Conservation (phyloP, 2,113 vertebrate species). For the Tragelaphus scriptus region DNA sequence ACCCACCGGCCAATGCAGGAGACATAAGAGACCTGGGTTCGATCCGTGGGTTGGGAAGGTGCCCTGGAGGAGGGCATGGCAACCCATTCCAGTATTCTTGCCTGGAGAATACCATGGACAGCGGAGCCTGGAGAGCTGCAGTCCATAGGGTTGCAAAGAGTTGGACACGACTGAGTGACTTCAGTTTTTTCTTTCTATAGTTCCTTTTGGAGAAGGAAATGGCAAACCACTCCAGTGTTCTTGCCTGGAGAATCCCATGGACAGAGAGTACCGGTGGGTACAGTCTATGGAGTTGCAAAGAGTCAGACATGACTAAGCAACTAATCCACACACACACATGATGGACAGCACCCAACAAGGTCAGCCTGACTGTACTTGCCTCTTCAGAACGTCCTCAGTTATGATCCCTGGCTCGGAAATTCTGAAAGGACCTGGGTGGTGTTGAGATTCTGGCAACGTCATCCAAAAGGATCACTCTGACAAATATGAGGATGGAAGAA, state of each 20-base stretch:
- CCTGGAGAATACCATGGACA: neutral
- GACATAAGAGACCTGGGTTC: neutral
- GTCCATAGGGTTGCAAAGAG: neutral
- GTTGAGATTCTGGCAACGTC: neutral
- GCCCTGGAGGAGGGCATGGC: neutral
- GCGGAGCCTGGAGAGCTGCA: neutral
- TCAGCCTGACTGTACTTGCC: fast-evolving
- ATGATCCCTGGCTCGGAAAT: neutral
- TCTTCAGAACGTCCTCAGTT: fast-evolving
- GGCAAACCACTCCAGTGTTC: neutral
- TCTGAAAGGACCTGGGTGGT: neutral
- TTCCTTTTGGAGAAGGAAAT: neutral
- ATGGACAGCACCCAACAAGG: fast-evolving
- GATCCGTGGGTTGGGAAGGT: neutral
- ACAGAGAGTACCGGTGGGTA: neutral
- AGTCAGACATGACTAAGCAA: fast-evolving
- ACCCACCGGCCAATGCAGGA: neutral
- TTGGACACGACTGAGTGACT: neutral
- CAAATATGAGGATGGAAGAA: neutral
- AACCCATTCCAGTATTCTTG: neutral
- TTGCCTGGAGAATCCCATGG: neutral
- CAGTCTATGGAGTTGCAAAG: neutral
- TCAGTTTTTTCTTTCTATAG: neutral
- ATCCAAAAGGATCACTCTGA: neutral
- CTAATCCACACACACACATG: too few species aligned